Evolutionary conservation across 2,888 invertebrate genomes (phyloP).

Genomic region (Periphyllus acericola): DNA sequence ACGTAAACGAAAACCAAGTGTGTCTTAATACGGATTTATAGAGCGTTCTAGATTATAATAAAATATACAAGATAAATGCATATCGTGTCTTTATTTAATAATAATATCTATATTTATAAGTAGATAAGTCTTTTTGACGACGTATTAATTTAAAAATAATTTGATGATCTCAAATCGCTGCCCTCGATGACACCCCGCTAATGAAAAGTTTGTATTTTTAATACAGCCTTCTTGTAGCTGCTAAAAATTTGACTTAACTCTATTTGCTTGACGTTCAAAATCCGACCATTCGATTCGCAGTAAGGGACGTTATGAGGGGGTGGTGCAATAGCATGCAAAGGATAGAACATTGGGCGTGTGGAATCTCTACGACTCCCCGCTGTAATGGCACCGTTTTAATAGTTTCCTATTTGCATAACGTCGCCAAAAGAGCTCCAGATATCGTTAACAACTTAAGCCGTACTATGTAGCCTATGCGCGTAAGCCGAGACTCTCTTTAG

Average conservation of each 20-base stretch:
- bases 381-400: conserved; percentile 54
- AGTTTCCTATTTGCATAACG: conserved; percentile 61
- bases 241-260: not conserved
- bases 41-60: not conserved
- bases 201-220: not conserved
- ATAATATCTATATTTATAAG: not conserved
- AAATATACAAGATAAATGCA: not conserved
- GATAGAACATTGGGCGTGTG: not conserved
- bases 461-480: not conserved
- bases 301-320: not conserved
- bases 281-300: not conserved
- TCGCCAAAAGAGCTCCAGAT: conserved; percentile 51
- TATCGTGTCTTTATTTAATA: not conserved
- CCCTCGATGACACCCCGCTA: not conserved
- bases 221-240: not conserved
- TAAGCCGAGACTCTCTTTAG: not conserved
- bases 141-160: not conserved
- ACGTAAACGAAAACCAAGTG: not conserved
- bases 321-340: not conserved
- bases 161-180: not conserved
- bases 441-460: conserved; percentile 58
- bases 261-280: not conserved
- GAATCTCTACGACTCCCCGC: not conserved
- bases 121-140: not conserved
- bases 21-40: not conserved